Evolutionary conservation across 2,888 invertebrate species (phyloP), one percentile per base, ranked within the genome.

Genomic region (Achlya flavicornis): DNA sequence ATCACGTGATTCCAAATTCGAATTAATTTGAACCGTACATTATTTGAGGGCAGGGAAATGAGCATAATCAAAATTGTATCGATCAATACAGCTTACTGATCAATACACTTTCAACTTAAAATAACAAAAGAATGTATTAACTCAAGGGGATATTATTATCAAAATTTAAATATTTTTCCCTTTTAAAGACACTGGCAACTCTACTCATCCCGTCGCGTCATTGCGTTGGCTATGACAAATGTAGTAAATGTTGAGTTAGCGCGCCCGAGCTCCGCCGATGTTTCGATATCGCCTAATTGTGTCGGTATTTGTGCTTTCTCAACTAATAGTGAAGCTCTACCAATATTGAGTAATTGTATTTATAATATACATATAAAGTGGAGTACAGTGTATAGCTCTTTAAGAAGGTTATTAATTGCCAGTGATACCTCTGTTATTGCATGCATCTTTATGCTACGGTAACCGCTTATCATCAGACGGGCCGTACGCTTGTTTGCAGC

Each of bases 261-360:
- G 87, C 83, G 76, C 71, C 71, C 72, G 75, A 76, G 74, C 77
- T 71, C 75, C 75, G 67, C 75, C 78, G 83, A 83, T 80, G 75
- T 75, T 69, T 67, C 81, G 87, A 88, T 92, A 91, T 85, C 87
- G 80, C 78, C 84, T 90, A 91, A 92, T 92, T 90, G 88, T 89
- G 81, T 86, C 86, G 86, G 85, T 87, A 87, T 87, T 78, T 78
- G 75, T 76, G 74, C 75, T 77, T 71, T 76, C 76, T 72, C 74
- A 58, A 62, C 67, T 64, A 61, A 41, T 84, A 89, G 87, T 80
- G 86, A 73, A 78, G 88, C 70, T 32, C 60, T 60, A 41, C 53
- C 19, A 41, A 26, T 61, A 58, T 57, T 16, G 10, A 16, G 26
- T 32, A 11, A 38, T 19, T 3, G 26, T n/a, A 10, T 48, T 57